Evolutionary conservation across 2,797 vertebrate species (phyloP), one percentile per base, ranked within the genome.

Genomic region (Pagetopsis macropterus): DNA sequence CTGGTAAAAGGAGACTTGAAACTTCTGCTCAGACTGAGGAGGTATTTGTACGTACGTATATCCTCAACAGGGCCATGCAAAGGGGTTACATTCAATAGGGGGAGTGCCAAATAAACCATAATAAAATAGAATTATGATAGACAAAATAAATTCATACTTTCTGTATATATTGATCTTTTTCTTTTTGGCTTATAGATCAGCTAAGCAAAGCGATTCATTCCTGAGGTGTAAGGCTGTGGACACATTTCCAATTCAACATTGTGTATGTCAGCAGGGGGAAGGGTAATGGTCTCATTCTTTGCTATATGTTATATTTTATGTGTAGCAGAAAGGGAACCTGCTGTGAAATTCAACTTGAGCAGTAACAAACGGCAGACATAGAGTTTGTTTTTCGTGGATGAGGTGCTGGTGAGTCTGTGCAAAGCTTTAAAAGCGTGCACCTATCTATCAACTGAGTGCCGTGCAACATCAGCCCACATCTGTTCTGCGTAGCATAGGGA

Each of bases 101-200:
- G 73, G 81, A 73, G 81, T 81, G 84, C 86, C 81, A 89, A 70
- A 85, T 79, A 78, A 87, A 88, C 75, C 72, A 87, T 92, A 92
- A 85, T 92, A 93, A 94, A 93, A 93, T 91, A 94, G 86, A 91
- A 90, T 86, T 86, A 90, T 88, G 49, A 88, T 88, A 88, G 85
- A 87, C 84, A 90, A 93, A 93, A 94, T 92, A 92, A 88, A 85
- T 84, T 70, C 49, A 85, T 86, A 90, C 89, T 82, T 86, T 87
- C 73, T 78, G 70, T 87, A 78, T 78, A 91, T 77, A 87, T 71
- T 86, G 69, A 86, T 79, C 13, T 23, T 78, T 73, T 77, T 82
- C 62, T 73, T 82, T 89, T 88, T 90, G 75, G 84, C 67, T 91
- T 86, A 75, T 78, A 89, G 83, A 84, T 82, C 75, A 71, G 86